Conservation (phyloP, 2,888 invertebrate genomes). For the Tenodera sinensis region DNA sequence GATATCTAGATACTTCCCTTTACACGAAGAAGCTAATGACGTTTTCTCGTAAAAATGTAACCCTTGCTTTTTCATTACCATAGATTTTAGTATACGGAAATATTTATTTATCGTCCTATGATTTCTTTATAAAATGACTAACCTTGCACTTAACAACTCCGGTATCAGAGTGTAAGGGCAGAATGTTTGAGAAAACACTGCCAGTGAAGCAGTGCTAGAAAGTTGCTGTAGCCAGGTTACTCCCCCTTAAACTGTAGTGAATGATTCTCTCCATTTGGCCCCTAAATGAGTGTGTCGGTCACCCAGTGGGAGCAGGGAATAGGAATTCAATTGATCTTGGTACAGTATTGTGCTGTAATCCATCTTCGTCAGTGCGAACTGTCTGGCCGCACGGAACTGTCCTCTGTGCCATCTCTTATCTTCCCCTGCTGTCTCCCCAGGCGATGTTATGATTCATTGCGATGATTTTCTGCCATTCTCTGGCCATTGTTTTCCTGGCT, state of each 20-base stretch:
- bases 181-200: not conserved
- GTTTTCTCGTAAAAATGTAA: too few species aligned
- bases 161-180: too few species aligned
- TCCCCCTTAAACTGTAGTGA: not conserved
- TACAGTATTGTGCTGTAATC: constrained; percentile 50
- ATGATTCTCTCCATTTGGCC: not conserved
- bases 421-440: not conserved
- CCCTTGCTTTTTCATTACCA: too few species aligned
- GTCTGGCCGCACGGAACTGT: not conserved
- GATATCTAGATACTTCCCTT: too few species aligned
- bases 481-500: not conserved
- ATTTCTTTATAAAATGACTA: too few species aligned
- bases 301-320: constrained; percentile 41
- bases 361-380: constrained; percentile 48
- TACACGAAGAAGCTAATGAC: too few species aligned
- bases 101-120: too few species aligned
- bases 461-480: not conserved
- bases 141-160: too few species aligned
- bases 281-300: not conserved
- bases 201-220: not conserved
- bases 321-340: constrained; percentile 58
- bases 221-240: not conserved
- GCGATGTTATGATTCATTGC: not conserved
- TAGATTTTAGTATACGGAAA: too few species aligned
- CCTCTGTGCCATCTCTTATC: not conserved